Evolutionary conservation across 2,797 vertebrate species (phyloP).

Genomic region (Myotis myotis): DNA sequence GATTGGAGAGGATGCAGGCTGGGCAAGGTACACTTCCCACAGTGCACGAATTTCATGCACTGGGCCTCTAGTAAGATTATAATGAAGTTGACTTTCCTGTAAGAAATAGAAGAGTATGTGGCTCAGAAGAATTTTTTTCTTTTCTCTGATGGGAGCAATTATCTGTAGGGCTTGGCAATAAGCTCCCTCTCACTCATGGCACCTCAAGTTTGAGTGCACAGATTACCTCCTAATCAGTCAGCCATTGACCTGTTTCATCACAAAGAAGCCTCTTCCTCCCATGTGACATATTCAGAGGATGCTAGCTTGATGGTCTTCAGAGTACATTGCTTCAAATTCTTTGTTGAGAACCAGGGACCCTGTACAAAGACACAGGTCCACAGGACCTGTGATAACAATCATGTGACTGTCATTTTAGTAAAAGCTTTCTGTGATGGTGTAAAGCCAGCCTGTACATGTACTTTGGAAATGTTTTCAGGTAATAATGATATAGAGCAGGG

Average conservation of each 20-base stretch:
- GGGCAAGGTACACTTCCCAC: too few relatives aligned
- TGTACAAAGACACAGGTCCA: background rate
- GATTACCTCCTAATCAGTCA: background rate
- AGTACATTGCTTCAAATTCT: background rate
- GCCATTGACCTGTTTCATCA: background rate
- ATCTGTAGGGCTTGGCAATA: background rate
- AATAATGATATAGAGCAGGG: background rate
- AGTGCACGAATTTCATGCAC: too few relatives aligned
- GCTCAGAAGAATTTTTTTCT: background rate
- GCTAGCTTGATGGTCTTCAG: background rate
- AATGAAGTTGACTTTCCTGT: background rate
- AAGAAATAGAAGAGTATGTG: background rate
- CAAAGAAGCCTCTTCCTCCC: background rate
- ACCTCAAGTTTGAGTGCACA: background rate
- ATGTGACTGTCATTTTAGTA: background rate
- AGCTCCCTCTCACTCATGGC: background rate
- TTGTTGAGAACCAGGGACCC: background rate
- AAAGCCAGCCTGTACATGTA: background rate
- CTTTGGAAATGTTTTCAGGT: background rate
- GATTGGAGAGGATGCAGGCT: too few relatives aligned
- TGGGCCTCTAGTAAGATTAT: background rate
- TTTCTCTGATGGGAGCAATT: background rate
- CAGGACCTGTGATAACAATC: background rate
- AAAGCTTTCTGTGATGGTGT: background rate
- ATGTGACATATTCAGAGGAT: background rate